Evolutionary conservation across 2,113 vertebrate species (phyloP).

Genomic region (Myiozetetes cayanensis): DNA sequence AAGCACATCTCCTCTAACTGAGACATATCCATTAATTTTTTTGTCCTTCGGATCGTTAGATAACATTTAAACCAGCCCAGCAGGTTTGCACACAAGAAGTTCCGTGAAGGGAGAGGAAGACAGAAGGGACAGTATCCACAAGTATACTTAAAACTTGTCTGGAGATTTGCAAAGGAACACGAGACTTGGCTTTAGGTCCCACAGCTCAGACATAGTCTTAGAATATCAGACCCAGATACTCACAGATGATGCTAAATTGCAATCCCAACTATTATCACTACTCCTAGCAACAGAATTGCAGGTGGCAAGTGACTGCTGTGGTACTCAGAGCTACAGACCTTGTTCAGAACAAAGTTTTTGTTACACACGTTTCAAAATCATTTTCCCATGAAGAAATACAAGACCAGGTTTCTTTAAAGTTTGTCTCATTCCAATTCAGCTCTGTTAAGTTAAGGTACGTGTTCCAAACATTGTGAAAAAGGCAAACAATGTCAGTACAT

Average conservation of each 20-base stretch:
- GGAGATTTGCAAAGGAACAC: background rate
- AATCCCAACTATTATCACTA: background rate
- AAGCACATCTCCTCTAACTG: background rate
- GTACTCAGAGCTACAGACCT: background rate
- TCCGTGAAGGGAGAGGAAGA: background rate
- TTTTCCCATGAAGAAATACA: background rate
- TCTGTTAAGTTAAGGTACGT: background rate
- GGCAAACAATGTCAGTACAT: background rate
- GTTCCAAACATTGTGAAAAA: background rate
- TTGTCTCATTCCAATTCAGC: background rate
- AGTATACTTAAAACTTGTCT: background rate
- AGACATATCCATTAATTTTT: background rate
- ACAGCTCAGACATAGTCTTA: background rate
- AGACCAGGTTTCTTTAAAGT: background rate
- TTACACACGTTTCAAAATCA: background rate
- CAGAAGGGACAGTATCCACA: background rate
- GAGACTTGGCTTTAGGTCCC: background rate
- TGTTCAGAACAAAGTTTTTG: background rate
- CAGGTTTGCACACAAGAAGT: background rate
- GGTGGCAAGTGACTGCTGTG: background rate
- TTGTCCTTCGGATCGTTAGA: background rate
- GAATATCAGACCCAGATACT: background rate
- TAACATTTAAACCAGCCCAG: background rate
- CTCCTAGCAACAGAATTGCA: background rate
- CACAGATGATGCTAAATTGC: background rate